Evolutionary conservation across 2,113 vertebrate species (phyloP).

Genomic region (Podarcis raffonei): DNA sequence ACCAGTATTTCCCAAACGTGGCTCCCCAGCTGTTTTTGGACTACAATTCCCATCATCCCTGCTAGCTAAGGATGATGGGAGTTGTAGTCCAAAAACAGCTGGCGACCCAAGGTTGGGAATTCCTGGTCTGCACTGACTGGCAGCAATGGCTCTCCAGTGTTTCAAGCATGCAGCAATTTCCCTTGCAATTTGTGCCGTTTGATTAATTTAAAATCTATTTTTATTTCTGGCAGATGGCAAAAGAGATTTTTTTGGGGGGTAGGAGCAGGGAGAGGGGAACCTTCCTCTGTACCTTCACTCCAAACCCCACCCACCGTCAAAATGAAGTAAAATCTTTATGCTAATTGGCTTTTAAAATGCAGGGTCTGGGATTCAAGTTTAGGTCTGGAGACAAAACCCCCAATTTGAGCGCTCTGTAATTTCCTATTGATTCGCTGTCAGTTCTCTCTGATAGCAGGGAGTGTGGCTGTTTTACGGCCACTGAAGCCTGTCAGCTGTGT

Average conservation of each 20-base stretch:
- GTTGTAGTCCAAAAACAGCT: no score
- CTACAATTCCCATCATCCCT: no score
- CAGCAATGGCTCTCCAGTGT: background rate
- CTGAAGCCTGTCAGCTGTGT: background rate
- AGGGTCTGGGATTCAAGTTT: background rate
- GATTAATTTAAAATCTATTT: slow-evolving; percentile 22
- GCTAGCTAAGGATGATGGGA: no score
- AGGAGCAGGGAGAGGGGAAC: no score
- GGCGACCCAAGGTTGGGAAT: no score
- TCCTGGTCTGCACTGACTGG: background rate
- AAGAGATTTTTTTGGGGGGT: background rate
- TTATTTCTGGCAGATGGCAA: background rate
- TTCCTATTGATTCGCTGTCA: slow-evolving; percentile 33
- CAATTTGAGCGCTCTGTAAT: slow-evolving; percentile 13
- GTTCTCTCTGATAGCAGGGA: background rate
- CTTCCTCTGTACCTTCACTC: background rate
- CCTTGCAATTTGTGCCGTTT: rapidly evolving
- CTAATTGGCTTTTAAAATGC: background rate
- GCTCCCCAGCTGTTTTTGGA: no score
- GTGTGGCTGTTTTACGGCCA: background rate
- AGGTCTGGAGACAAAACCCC: background rate
- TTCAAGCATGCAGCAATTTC: background rate
- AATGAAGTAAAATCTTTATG: background rate
- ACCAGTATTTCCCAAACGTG: no score
- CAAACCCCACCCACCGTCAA: background rate